phyloP scores from a whole-genome alignment of 2,113 vertebrate genomes.

The Cynopterus brachyotis region DNA sequence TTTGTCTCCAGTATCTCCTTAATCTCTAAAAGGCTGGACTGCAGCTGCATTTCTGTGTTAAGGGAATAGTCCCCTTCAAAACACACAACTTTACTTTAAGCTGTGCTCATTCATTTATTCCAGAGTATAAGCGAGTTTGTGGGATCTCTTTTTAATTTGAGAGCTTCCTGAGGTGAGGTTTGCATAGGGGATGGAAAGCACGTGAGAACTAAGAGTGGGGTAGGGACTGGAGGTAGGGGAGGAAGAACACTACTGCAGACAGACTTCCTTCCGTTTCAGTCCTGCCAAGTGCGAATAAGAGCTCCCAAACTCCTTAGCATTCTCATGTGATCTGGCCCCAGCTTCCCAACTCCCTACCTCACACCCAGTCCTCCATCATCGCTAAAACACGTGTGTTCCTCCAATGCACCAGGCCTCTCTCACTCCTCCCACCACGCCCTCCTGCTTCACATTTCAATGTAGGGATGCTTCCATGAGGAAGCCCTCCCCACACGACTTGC shows the following conservation, averaged over 20 bases:
- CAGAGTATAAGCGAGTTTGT: not conserved
- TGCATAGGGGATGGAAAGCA: not conserved
- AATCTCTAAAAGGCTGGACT: not conserved
- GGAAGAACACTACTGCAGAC: not conserved
- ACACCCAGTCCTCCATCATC: not conserved
- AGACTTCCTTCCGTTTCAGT: not conserved
- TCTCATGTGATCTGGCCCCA: not conserved
- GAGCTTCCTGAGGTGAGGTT: not conserved
- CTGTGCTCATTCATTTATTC: not conserved
- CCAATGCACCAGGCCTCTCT: not conserved
- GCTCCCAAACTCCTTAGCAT: not conserved
- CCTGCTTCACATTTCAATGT: not conserved
- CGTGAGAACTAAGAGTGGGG: rapidly evolving
- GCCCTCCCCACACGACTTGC: rapidly evolving
- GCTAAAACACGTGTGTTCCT: not conserved
- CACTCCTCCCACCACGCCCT: not conserved
- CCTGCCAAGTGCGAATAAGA: not conserved
- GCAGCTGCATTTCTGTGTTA: not conserved
- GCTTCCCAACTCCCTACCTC: not conserved
- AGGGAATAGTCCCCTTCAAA: not conserved
- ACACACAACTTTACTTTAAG: not conserved
- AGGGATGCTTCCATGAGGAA: not conserved
- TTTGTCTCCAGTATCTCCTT: not conserved
- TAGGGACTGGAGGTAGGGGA: not conserved
- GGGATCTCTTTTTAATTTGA: not conserved